phyloP scores from a whole-genome alignment of 2,888 invertebrate genomes.

The Parnassius orleans region DNA sequence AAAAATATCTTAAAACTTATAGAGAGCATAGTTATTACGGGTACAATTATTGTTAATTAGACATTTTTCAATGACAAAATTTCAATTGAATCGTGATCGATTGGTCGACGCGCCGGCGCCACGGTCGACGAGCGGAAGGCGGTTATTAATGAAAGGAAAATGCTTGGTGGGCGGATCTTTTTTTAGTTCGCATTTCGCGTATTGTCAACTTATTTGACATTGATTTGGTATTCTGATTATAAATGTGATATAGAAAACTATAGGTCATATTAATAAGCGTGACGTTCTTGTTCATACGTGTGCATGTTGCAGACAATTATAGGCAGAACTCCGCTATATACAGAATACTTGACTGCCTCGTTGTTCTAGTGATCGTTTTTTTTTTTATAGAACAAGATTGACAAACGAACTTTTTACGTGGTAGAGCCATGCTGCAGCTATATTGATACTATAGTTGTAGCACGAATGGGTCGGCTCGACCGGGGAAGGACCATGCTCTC shows the following conservation, averaged over 20 bases:
- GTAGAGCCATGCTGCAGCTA: too few species aligned
- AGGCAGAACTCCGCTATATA: too few species aligned
- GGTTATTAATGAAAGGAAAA: conserved; percentile 8
- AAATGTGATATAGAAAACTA: not conserved
- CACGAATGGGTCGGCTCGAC: too few species aligned
- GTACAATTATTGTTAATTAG: conserved; percentile 14
- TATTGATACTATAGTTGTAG: too few species aligned
- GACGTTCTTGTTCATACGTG: too few species aligned
- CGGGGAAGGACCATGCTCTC: too few species aligned
- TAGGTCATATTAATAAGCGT: too few species aligned
- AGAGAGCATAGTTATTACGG: not conserved
- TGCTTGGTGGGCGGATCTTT: conserved; percentile 1
- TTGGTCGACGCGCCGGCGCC: conserved; percentile 22
- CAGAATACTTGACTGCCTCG: too few species aligned
- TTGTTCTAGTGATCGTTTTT: too few species aligned
- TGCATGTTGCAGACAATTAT: too few species aligned
- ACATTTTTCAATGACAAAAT: conserved; percentile 13
- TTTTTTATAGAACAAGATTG: too few species aligned
- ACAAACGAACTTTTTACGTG: too few species aligned
- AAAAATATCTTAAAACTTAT: not conserved
- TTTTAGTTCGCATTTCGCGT: conserved; percentile 10
- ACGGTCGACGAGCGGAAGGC: not conserved
- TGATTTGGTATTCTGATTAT: conserved; percentile 22
- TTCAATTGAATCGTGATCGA: conserved; percentile 19
- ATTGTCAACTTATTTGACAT: conserved; percentile 22